Conservation (phyloP, 2,113 vertebrate genomes). For the Ptyas mucosa region DNA sequence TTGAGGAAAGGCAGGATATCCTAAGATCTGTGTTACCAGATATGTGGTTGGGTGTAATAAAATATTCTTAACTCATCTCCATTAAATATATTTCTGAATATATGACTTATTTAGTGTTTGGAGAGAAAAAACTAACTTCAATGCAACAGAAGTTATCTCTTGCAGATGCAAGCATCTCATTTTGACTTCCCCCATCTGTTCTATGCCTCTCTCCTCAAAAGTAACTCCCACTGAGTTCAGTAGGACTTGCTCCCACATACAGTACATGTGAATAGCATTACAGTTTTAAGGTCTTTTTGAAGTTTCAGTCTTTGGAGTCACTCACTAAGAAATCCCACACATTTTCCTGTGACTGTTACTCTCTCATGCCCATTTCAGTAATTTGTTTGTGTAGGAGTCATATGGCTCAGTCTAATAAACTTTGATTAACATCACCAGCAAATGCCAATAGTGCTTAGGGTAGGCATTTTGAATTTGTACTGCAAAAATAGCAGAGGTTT, state of each 20-base stretch:
- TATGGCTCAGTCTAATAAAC: not conserved
- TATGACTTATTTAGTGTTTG: not conserved
- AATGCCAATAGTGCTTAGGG: not conserved
- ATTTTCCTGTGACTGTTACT: constrained; percentile 10
- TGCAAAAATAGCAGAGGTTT: not conserved
- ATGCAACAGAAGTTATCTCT: not conserved
- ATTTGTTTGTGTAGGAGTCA: not conserved
- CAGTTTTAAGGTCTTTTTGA: not conserved
- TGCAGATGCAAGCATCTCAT: rapidly evolving
- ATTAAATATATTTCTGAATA: not conserved
- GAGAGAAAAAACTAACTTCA: not conserved
- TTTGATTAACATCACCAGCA: constrained; percentile 3
- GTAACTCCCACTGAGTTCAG: not conserved
- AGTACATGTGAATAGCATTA: not conserved
- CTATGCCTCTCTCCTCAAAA: not conserved
- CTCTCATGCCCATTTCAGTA: not conserved
- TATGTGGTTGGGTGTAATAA: not conserved
- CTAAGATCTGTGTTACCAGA: not conserved
- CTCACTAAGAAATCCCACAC: not conserved
- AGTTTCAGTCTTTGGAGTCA: not conserved
- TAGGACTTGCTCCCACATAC: not conserved
- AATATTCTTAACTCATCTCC: not conserved
- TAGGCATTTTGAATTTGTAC: not conserved
- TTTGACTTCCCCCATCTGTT: not conserved
- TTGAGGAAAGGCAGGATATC: not conserved